Evolutionary conservation across 2,113 vertebrate species (phyloP).

Genomic region (Odontophorus gujanensis): DNA sequence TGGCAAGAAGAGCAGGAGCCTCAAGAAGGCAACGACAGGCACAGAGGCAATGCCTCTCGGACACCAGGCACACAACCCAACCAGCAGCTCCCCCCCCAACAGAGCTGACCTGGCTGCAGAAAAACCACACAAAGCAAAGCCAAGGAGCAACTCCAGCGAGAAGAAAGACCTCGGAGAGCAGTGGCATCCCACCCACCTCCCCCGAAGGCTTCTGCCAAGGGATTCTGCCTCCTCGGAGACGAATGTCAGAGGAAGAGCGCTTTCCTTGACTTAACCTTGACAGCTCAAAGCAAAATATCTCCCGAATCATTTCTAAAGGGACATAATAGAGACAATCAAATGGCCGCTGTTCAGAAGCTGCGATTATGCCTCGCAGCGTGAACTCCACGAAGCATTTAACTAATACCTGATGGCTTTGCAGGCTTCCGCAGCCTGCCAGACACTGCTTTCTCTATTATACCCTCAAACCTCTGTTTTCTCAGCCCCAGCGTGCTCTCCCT

Average conservation of each 20-base stretch:
- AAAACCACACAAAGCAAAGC: neutral
- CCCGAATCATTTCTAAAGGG: conserved; percentile 44
- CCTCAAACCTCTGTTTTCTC: conserved; percentile 43
- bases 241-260: neutral
- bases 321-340: conserved; percentile 67
- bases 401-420: conserved; percentile 65
- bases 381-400: conserved; percentile 58
- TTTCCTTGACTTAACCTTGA: conserved; percentile 65
- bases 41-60: rapidly evolving
- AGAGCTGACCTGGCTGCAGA: neutral
- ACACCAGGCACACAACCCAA: rapidly evolving
- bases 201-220: neutral
- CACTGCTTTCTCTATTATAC: conserved; percentile 31
- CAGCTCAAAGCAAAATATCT: conserved; percentile 30
- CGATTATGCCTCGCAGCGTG: conserved; percentile 66
- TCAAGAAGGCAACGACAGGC: neutral
- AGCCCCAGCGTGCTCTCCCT: conserved; percentile 53
- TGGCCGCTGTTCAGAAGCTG: conserved; percentile 51
- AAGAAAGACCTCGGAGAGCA: neutral
- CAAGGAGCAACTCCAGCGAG: neutral
- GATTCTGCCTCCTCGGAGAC: neutral
- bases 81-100: neutral
- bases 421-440: neutral
- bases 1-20: neutral
- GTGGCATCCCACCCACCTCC: neutral